Base-by-base conservation (phyloP, 2,888 invertebrate species). In the Coleophora flavipennella region DNA sequence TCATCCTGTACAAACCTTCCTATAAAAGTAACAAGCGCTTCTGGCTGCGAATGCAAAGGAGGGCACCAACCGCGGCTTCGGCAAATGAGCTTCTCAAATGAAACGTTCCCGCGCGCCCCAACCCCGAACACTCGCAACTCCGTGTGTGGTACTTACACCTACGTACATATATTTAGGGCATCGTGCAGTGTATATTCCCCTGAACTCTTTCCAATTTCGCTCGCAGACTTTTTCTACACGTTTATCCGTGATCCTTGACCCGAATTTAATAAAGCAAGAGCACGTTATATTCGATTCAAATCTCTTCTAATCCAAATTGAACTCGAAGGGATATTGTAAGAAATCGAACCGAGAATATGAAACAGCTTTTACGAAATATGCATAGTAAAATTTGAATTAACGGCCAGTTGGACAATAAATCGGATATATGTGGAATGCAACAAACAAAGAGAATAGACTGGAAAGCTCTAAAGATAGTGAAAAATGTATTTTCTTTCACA, bases 401-500 rank as follows among this genome's bases (percentile, higher is more conserved):
- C 3, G 20, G 20, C 3, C 12, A 33, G 33, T 8, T n/a, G 29
- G 29, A n/a, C 3, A 29, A 10, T 29, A 29, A 29, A 54, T 55
- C 44, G 45, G 38, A 35, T 27, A 10, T 29, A n/a, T 29, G 29
- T 29, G 10, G 29, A 4, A 56, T 53, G 59, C 60, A 68, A 64
- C 63, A 72, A 69, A 67, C 67, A 74, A 60, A 67, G 64, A 59
- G 58, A 65, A 64, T 63, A 62, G 59, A 67, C 63, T 60, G 59
- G 59, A 66, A 69, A 69, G 66, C 69, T 75, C 59, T 69, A 67
- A 72, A 75, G 75, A 76, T 77, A 75, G 78, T 77, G 77, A 79
- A 76, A 80, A 80, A 83, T 80, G 75, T 77, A 79, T 79, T 80
- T 79, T 78, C 81, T 80, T 79, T 76, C 72, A 76, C 78, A 80